Evolutionary conservation across 1,140 invertebrate genomes (phyloP).

Genomic region (Drosophila nebulosa): DNA sequence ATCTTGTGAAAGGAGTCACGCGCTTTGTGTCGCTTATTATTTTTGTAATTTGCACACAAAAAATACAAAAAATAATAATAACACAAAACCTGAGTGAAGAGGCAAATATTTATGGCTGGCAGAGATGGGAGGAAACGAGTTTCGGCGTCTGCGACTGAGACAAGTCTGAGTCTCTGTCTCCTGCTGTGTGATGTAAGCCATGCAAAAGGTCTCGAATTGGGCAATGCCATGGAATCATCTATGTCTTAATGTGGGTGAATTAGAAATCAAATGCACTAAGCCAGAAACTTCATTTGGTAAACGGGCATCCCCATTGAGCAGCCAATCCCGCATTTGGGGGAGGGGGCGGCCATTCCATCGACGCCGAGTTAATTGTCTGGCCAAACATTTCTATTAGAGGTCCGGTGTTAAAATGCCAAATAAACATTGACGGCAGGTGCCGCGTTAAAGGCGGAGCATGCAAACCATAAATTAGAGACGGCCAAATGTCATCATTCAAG

Average conservation of each 20-base stretch:
- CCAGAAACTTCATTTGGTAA: background rate
- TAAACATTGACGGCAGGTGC: conserved; percentile 56
- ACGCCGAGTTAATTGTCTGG: conserved; percentile 37
- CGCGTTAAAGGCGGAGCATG: conserved; percentile 27
- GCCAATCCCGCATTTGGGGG: conserved; percentile 7
- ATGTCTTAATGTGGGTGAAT: conserved; percentile 5
- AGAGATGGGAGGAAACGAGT: conserved; percentile 62
- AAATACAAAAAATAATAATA: conserved; percentile 22
- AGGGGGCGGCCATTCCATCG: background rate
- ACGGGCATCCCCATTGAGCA: conserved; percentile 37
- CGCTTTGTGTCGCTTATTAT: conserved; percentile 73
- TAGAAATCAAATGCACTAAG: conserved; percentile 41
- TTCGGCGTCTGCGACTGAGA: conserved; percentile 45
- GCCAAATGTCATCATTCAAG: conserved; percentile 41
- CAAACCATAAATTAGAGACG: conserved; percentile 32
- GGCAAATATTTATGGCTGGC: conserved; percentile 70
- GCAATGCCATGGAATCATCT: conserved; percentile 14
- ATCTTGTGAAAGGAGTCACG: conserved; percentile 76
- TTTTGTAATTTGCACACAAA: conserved; percentile 74
- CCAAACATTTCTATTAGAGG: conserved; percentile 53
- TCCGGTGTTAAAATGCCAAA: conserved; percentile 40
- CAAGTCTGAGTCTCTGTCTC: conserved; percentile 39
- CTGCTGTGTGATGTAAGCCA: conserved; percentile 73
- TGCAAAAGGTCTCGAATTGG: conserved; percentile 43
- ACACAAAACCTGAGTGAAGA: conserved; percentile 45